Evolutionary conservation across 2,888 invertebrate species (phyloP).

Genomic region (Heliconius cydno): DNA sequence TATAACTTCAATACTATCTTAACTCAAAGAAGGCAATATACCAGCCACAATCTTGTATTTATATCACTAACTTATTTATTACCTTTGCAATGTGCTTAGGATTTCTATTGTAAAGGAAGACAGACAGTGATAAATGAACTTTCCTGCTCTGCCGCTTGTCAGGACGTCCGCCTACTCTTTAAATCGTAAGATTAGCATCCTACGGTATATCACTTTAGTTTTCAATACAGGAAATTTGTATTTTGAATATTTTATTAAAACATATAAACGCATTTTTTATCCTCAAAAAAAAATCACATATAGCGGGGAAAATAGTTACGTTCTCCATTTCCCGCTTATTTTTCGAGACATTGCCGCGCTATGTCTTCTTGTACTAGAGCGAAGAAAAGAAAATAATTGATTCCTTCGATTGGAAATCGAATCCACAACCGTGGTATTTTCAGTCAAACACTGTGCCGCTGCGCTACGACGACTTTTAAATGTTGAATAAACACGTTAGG

Average conservation of each 20-base stretch:
- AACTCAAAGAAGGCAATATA: neutral
- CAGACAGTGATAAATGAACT: conserved; percentile 25
- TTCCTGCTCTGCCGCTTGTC: conserved; percentile 19
- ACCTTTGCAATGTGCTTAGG: conserved; percentile 3
- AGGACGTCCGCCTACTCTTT: conserved; percentile 23
- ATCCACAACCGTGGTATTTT: too few species aligned
- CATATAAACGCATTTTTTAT: neutral
- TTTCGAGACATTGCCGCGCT: too few species aligned
- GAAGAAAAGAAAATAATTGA: too few species aligned
- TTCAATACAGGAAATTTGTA: neutral
- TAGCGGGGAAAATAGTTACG: too few species aligned
- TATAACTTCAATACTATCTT: neutral
- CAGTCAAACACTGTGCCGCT: too few species aligned
- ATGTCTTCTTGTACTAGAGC: too few species aligned
- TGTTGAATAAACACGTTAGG: neutral
- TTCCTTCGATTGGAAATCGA: too few species aligned
- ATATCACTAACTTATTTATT: conserved; percentile 21
- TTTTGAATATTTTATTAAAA: neutral
- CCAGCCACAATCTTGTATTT: conserved; percentile 1
- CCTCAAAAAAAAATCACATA: too few species aligned
- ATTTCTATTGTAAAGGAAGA: conserved; percentile 30
- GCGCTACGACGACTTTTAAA: neutral
- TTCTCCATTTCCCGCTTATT: too few species aligned
- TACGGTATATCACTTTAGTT: conserved; percentile 12
- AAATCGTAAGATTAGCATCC: conserved; percentile 12